Conservation (phyloP, 1,140 invertebrate species). For the Temnothorax longispinosus region DNA sequence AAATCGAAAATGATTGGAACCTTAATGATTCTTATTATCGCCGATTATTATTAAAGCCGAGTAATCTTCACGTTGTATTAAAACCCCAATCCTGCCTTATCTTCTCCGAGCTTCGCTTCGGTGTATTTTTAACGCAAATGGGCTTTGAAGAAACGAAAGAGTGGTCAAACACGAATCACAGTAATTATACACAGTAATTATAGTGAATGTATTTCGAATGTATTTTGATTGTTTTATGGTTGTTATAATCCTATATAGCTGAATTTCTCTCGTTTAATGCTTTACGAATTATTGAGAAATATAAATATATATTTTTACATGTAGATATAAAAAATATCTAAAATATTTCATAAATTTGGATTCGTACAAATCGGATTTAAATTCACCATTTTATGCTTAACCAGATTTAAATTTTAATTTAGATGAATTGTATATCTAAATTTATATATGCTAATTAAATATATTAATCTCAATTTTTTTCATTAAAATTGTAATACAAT, state of each 20-base stretch:
- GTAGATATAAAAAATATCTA: not conserved
- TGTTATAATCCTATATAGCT: slow-evolving; percentile 14
- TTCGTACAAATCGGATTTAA: slow-evolving; percentile 34
- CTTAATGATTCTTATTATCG: slow-evolving; percentile 30
- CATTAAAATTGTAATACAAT: not conserved
- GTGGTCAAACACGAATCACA: not conserved
- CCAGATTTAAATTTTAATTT: slow-evolving; percentile 46
- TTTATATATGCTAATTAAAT: slow-evolving; percentile 30
- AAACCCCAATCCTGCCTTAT: slow-evolving; percentile 18
- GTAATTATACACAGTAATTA: slow-evolving; percentile 19
- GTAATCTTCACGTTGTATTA: slow-evolving; percentile 19
- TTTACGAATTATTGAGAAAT: slow-evolving; percentile 36
- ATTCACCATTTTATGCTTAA: slow-evolving; percentile 28
- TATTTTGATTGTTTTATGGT: not conserved
- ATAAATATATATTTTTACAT: slow-evolving; percentile 1
- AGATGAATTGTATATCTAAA: slow-evolving; percentile 1
- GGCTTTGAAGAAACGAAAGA: not conserved
- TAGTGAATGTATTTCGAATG: slow-evolving; percentile 2
- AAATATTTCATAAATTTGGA: slow-evolving; percentile 20
- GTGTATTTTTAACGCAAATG: slow-evolving; percentile 5
- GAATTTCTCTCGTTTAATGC: not conserved
- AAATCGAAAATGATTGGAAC: slow-evolving; percentile 21
- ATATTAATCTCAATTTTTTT: slow-evolving; percentile 10
- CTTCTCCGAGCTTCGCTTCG: not conserved
- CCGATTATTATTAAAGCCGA: not conserved